phyloP scores from a whole-genome alignment of 2,797 vertebrate species.

The Loriculus beryllinus region DNA sequence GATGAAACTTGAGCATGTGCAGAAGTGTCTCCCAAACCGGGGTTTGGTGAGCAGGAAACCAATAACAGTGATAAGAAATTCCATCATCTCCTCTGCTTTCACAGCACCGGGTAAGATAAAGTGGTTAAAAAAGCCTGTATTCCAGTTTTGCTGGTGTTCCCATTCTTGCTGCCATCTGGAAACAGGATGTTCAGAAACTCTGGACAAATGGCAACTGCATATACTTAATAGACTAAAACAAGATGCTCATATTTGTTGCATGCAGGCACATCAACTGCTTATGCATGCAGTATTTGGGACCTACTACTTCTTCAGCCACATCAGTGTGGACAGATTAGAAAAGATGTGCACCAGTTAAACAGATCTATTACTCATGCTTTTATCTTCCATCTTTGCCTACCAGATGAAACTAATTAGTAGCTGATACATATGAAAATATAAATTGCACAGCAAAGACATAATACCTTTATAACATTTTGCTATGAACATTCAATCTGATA shows the following conservation, averaged over 20 bases:
- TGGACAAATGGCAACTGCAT: background rate
- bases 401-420: background rate
- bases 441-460: background rate
- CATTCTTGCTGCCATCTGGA: slow-evolving; percentile 53
- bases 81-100: slow-evolving; percentile 38
- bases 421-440: background rate
- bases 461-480: background rate
- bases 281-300: background rate
- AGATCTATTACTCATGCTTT: background rate
- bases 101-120: slow-evolving; percentile 16
- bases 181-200: slow-evolving; percentile 58
- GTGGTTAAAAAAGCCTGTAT: slow-evolving; percentile 39
- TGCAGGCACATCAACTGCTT: background rate
- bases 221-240: background rate
- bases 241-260: background rate
- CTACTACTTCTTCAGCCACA: background rate
- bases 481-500: background rate
- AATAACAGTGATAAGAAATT: slow-evolving; percentile 49
- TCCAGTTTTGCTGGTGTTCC: slow-evolving; percentile 18
- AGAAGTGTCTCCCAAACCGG: slow-evolving; percentile 8
- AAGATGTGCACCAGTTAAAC: background rate
- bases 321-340: background rate
- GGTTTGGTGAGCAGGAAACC: slow-evolving; percentile 46
- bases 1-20: slow-evolving; percentile 44
- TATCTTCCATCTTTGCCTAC: background rate